phyloP scores from a whole-genome alignment of 2,113 vertebrate genomes.

The Mastomys natalensis region DNA sequence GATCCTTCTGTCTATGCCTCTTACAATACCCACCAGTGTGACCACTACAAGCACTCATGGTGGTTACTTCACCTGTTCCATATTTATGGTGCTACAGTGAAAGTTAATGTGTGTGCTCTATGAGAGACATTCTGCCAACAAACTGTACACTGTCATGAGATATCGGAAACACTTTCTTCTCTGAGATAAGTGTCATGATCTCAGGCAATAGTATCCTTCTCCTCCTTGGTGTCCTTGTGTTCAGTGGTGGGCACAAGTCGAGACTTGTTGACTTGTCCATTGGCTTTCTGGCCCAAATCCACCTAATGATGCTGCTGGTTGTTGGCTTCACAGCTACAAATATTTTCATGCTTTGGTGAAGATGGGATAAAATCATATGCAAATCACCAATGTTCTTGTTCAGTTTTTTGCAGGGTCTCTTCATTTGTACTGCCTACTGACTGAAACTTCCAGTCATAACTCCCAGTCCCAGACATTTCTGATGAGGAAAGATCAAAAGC shows the following conservation, averaged over 20 bases:
- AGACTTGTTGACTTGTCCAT: neutral
- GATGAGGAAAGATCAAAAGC: neutral
- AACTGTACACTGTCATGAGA: too few species aligned
- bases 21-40: too few species aligned
- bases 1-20: too few species aligned
- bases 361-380: neutral
- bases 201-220: neutral
- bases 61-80: too few species aligned
- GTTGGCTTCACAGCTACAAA: neutral
- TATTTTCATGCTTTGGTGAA: neutral
- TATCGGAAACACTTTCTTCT: too few species aligned
- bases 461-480: neutral
- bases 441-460: neutral
- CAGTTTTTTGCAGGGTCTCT: neutral
- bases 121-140: too few species aligned
- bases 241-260: neutral
- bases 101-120: too few species aligned
- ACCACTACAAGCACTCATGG: too few species aligned
- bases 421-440: neutral
- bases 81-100: neutral
- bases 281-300: neutral
- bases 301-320: neutral
- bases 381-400: neutral
- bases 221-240: neutral
- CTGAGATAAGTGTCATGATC: too few species aligned